These are phyloP conservation scores for Dichetophora obliterata DNA, from an alignment of 2,888 invertebrate species.

Conservation along the genomic window DNA sequence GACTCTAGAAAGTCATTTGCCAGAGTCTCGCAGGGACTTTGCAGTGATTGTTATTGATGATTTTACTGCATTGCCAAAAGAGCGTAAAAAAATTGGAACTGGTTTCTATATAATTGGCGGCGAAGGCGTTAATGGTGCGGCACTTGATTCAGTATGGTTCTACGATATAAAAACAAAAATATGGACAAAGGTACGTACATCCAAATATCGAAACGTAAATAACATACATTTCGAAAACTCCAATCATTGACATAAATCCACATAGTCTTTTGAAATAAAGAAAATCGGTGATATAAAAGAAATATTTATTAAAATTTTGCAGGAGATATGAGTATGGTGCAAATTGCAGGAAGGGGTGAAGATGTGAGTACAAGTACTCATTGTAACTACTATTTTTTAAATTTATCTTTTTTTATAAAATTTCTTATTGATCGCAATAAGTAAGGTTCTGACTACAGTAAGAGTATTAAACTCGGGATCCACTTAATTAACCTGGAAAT, in stretches of 20 bases:
- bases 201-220: not conserved
- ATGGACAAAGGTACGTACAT: slow-evolving; percentile 54
- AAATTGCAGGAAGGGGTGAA: too few species aligned
- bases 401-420: too few species aligned
- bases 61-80: slow-evolving; percentile 41
- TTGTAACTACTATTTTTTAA: too few species aligned
- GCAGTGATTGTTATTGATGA: slow-evolving; percentile 77
- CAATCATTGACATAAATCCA: too few species aligned
- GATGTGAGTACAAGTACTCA: too few species aligned
- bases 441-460: too few species aligned
- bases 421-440: too few species aligned
- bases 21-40: slow-evolving; percentile 77
- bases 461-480: too few species aligned
- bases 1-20: slow-evolving; percentile 75
- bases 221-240: not conserved
- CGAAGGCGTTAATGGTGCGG: slow-evolving; percentile 73
- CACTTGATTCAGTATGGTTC: slow-evolving; percentile 54
- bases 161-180: slow-evolving; percentile 51
- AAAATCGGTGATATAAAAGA: too few species aligned
- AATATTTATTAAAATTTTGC: too few species aligned
- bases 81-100: slow-evolving; percentile 23
- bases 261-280: not conserved
- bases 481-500: too few species aligned
- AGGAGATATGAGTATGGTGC: too few species aligned
- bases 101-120: slow-evolving; percentile 81